A percentile compares a stretch with the other conserved stretches of the same genome.
These are phyloP conservation scores for Lycophotia porphyrea DNA, from an alignment of 2,888 invertebrate species.

Conservation along the genomic window DNA sequence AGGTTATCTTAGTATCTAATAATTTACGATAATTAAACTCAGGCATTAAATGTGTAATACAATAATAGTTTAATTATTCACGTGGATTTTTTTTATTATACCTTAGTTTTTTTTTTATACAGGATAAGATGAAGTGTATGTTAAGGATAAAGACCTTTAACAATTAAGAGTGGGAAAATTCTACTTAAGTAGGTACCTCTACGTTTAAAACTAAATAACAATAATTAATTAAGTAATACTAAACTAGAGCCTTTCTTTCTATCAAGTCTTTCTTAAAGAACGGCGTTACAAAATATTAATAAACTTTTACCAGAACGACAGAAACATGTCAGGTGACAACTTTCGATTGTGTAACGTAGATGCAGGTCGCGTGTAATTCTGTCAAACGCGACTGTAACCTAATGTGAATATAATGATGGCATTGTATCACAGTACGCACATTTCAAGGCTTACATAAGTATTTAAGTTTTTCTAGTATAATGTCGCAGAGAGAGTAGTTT, in stretches of 20 bases:
- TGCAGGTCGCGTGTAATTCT: slow-evolving; percentile 48
- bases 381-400: slow-evolving; percentile 51
- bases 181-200: neutral
- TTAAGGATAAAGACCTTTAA: neutral
- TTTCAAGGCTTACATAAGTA: slow-evolving; percentile 47
- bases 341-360: slow-evolving; percentile 58
- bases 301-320: slow-evolving; percentile 27
- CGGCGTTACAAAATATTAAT: slow-evolving; percentile 24
- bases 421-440: slow-evolving; percentile 51
- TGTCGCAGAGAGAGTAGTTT: neutral
- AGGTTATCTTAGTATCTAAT: slow-evolving; percentile 10
- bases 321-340: slow-evolving; percentile 29
- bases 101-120: neutral
- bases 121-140: neutral
- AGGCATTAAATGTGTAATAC: neutral
- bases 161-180: neutral
- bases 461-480: neutral
- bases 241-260: neutral
- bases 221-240: neutral
- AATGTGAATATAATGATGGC: slow-evolving; percentile 66
- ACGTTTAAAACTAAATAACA: neutral
- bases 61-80: no score
- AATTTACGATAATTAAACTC: neutral
- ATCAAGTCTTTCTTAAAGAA: neutral
- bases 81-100: neutral